Percentiles rank a stretch among this genome's conserved stretches.
Evolutionary conservation across 1,140 invertebrate species (phyloP).

Genomic region (Euglossa dilemma): DNA sequence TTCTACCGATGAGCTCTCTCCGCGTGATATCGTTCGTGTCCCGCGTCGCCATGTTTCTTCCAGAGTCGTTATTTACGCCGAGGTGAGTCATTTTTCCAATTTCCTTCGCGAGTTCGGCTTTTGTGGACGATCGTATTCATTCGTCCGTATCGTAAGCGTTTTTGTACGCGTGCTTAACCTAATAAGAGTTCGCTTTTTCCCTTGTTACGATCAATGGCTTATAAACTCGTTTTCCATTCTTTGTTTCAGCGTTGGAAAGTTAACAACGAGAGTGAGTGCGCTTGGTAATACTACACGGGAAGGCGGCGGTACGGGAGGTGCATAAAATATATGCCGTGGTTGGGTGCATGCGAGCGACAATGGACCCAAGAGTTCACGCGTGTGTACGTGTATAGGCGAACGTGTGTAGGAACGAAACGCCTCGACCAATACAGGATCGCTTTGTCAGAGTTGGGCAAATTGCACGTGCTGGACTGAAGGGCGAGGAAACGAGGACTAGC

Average conservation of each 20-base stretch:
- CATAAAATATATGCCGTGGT: constrained; percentile 31
- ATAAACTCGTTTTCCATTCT: constrained; percentile 8
- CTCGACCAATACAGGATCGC: constrained; percentile 53
- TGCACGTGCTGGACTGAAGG: constrained; percentile 57
- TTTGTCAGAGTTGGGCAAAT: constrained; percentile 63
- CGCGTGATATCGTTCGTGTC: neutral
- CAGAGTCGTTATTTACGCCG: neutral
- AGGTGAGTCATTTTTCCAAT: no score
- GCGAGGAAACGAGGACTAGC: constrained; percentile 63
- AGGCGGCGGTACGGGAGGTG: neutral
- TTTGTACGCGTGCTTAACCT: neutral
- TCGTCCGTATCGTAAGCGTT: neutral
- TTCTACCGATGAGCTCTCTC: neutral
- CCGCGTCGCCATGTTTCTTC: neutral
- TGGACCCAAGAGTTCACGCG: constrained; percentile 12
- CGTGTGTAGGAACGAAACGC: constrained; percentile 39
- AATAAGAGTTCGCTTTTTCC: neutral
- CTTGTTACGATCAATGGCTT: neutral
- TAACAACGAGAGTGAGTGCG: neutral
- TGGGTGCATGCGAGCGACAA: neutral
- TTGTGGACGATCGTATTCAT: neutral
- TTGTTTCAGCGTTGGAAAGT: neutral
- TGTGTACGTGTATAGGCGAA: neutral
- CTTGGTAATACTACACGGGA: neutral
- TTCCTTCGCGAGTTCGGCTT: no score